These are phyloP conservation scores for Lasioglossum figueresi DNA, from an alignment of 2,888 invertebrate species.

Conservation along the genomic window DNA sequence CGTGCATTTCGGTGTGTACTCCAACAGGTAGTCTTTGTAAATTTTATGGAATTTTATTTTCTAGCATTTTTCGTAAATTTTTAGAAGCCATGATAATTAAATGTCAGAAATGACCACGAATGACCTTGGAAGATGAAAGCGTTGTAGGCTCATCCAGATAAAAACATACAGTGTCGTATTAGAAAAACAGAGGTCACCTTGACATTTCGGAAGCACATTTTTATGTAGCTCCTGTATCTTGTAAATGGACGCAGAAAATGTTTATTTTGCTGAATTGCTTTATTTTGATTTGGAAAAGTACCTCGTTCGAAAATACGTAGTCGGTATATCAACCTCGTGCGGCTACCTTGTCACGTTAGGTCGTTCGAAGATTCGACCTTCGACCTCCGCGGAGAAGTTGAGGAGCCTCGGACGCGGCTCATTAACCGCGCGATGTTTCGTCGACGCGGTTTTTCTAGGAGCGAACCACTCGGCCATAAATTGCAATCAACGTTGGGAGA, in stretches of 20 bases:
- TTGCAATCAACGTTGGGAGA: constrained; percentile 61
- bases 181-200: no score
- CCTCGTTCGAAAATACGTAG: not conserved
- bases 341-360: constrained; percentile 45
- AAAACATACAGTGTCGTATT: no score
- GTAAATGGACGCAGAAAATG: not conserved
- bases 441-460: constrained; percentile 59
- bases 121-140: not conserved
- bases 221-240: not conserved
- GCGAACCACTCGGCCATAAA: constrained; percentile 60
- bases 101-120: no score
- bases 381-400: constrained; percentile 60
- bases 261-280: not conserved
- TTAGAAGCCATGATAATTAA: no score
- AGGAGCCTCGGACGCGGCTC: constrained; percentile 63
- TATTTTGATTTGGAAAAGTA: not conserved
- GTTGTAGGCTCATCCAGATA: no score
- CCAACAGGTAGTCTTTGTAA: no score
- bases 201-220: not conserved
- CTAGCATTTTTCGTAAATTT: no score
- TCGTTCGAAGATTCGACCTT: constrained; percentile 61
- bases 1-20: no score
- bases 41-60: no score
- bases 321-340: not conserved
- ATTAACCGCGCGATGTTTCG: constrained; percentile 65